Conservation (phyloP, 92 coral and sea anemone genomes). For the Metridium senile region DNA sequence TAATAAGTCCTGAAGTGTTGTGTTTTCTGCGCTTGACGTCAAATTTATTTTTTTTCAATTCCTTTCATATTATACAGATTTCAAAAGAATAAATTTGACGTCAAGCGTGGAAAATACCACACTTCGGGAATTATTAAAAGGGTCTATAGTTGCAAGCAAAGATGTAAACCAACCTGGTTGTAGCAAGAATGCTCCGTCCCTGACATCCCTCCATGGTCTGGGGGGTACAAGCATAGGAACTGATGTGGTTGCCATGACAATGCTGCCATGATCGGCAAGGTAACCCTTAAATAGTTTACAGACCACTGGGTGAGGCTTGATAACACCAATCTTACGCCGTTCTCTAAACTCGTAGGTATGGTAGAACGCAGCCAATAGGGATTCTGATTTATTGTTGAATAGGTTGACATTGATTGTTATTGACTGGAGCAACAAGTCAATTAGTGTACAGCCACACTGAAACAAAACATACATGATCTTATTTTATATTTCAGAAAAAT, state of each 20-base stretch:
- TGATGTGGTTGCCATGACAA: conserved; percentile 88
- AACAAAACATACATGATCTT: conserved; percentile 7
- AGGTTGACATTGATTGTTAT: conserved; percentile 77
- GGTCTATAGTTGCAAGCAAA: no score
- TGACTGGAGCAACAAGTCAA: conserved; percentile 86
- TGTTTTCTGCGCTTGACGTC: no score
- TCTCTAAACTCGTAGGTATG: conserved; percentile 95
- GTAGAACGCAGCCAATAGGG: conserved; percentile 86
- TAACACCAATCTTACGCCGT: conserved; percentile 77
- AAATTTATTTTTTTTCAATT: no score
- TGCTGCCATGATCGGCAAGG: conserved; percentile 88
- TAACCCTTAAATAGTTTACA: conserved; percentile 86
- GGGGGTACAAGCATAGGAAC: conserved; percentile 99
- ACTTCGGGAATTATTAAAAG: no score
- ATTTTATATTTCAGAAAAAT: background rate
- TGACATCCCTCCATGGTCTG: conserved; percentile 95
- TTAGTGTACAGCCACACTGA: conserved; percentile 93
- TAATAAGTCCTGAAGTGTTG: no score
- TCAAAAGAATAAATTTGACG: no score
- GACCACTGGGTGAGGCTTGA: conserved; percentile 92
- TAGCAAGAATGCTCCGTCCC: conserved; percentile 92
- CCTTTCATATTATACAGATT: no score
- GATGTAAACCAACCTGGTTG: conserved; percentile 87
- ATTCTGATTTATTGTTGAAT: conserved; percentile 73
- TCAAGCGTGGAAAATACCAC: no score